Base-by-base conservation (phyloP, 2,888 invertebrate species). In the Chrysolina haemoptera region DNA sequence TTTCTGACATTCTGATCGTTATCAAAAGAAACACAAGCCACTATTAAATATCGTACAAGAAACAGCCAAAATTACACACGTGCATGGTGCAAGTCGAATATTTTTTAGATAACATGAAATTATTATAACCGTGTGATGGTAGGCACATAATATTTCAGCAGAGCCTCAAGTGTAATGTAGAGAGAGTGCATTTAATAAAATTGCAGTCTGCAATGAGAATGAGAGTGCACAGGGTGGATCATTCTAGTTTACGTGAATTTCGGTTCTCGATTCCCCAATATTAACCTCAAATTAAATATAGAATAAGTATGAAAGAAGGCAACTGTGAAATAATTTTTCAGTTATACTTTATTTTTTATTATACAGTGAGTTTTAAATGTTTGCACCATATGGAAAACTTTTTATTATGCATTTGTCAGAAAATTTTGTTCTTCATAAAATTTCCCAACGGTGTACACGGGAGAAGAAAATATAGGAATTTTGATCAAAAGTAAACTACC, bases 91-190 rank as follows among this genome's bases (percentile, higher is more conserved):
- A 63, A 68, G 68, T 46, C 68, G 67, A 77, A 77, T 75, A 75
- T 74, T 73, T 78, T 77, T 76, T 73, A 78, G 74, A 76, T 78
- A 78, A 76, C 76, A 73, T 76, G 69, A 69, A 73, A 78, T 78
- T 78, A 78, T 68, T 78, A 78, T 68, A 68, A 59, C 68, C 63
- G 48, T 66, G 67, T 67, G 70, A 64, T 68, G 62, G 73, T 68
- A 59, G 53, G 71, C 65, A 64, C 46, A 65, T 59, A 62, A 65
- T 70, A 71, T 76, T 75, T 72, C 68, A 48, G 69, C 64, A 71
- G 20, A 67, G 71, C 71, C 68, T 55, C 64, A 63, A 75, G 70
- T 67, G 68, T 59, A 55, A 53, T 53, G 53, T 18, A 53, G 53
- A 48, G 16, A 48, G 48, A 53, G 53, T 53, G 22, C 20, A 53